A percentile compares a stretch with the other conserved stretches of the same genome.
Evolutionary conservation across 2,113 vertebrate species (phyloP).

Genomic region (Actenoides hombroni): DNA sequence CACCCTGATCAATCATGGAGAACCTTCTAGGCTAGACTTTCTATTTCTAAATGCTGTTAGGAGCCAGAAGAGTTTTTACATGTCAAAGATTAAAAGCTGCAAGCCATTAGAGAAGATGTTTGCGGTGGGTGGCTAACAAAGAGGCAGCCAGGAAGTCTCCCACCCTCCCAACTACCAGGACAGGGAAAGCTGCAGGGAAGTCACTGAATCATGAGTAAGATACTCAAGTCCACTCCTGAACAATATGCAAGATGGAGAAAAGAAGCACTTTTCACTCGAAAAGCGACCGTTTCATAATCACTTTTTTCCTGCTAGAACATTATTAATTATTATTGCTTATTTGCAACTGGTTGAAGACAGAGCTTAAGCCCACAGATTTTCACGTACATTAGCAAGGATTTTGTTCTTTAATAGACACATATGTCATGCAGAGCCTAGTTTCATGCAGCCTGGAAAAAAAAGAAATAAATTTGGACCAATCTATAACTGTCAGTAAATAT

Average conservation of each 20-base stretch:
- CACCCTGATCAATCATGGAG: not conserved
- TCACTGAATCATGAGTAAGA: not conserved
- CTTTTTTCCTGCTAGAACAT: not conserved
- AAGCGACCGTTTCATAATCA: not conserved
- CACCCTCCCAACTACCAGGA: not conserved
- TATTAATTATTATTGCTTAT: not conserved
- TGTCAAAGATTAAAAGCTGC: conserved; percentile 28
- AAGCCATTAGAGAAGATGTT: not conserved
- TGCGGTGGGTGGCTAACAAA: not conserved
- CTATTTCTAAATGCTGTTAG: not conserved
- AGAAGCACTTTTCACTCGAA: not conserved
- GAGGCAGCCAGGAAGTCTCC: not conserved
- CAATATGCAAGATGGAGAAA: not conserved
- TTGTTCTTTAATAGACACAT: not conserved
- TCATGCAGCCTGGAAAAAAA: not conserved
- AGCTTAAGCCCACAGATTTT: not conserved
- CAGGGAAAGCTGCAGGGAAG: not conserved
- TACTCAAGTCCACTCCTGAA: not conserved
- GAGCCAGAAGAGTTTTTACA: not conserved
- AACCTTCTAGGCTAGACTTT: not conserved
- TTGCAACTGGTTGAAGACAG: not conserved
- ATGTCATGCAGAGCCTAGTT: not conserved
- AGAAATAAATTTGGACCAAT: not conserved
- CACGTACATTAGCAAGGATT: not conserved
- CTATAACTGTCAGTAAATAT: not conserved